Evolutionary conservation across 2,888 invertebrate species (phyloP).

Genomic region (Melipona bicolor): DNA sequence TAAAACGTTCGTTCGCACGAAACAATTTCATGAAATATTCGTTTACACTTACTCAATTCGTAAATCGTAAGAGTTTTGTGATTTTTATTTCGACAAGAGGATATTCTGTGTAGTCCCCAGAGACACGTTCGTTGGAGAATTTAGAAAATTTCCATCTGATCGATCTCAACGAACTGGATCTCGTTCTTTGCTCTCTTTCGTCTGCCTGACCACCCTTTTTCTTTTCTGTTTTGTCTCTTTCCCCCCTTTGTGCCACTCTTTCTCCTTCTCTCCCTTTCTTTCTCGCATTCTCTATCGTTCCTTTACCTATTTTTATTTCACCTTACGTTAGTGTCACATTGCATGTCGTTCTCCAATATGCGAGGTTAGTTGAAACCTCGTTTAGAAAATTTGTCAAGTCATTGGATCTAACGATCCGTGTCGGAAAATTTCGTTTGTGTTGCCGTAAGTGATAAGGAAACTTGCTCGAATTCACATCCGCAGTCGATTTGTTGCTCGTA

Average conservation of each 20-base stretch:
- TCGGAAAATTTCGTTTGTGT: not conserved
- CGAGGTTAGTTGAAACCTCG: not conserved
- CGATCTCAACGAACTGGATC: not conserved
- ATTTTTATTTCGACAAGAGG: not conserved
- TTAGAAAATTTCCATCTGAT: not conserved
- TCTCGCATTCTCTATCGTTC: not conserved
- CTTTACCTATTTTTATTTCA: not conserved
- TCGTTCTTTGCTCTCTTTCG: not conserved
- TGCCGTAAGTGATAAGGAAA: not conserved
- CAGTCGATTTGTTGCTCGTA: not conserved
- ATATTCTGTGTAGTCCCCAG: no score
- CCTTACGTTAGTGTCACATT: not conserved
- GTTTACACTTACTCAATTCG: no score
- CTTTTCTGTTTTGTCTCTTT: not conserved
- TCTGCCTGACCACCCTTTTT: not conserved
- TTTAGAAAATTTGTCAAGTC: not conserved
- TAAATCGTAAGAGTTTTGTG: not conserved
- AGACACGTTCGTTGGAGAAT: not conserved
- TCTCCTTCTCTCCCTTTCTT: not conserved
- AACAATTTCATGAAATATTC: not conserved
- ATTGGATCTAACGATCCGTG: not conserved
- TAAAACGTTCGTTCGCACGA: not conserved
- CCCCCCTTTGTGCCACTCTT: not conserved
- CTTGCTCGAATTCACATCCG: not conserved
- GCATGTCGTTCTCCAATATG: not conserved